A percentile compares a stretch with the other conserved stretches of the same genome.
Conservation (phyloP, 2,113 vertebrate species). For the Thunnus maccoyii region DNA sequence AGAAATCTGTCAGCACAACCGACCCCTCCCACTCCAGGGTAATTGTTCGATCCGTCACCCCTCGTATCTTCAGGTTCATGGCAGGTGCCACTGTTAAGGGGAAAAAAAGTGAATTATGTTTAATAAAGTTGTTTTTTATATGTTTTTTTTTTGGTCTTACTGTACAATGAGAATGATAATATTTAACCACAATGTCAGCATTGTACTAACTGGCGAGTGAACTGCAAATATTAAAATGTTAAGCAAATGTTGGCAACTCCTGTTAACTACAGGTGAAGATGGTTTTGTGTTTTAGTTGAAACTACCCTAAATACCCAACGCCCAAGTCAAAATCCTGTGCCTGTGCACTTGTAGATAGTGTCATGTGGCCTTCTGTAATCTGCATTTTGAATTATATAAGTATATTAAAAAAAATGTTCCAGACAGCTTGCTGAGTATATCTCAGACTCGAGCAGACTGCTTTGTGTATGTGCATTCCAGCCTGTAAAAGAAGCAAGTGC, state of each 20-base stretch:
- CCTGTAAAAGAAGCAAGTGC: conserved; percentile 24
- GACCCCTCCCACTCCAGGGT: conserved; percentile 94
- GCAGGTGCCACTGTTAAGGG: conserved; percentile 90
- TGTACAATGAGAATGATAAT: too few relatives aligned
- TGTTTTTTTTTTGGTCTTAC: neutral
- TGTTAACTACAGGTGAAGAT: too few relatives aligned
- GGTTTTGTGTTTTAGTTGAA: too few relatives aligned
- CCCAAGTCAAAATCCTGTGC: neutral
- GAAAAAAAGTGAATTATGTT: conserved; percentile 11
- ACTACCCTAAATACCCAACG: neutral
- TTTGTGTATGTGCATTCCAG: conserved; percentile 9
- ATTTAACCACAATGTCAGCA: too few relatives aligned
- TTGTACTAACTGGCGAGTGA: too few relatives aligned
- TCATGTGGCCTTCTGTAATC: conserved; percentile 3
- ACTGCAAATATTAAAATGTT: too few relatives aligned
- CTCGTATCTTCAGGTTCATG: conserved; percentile 89
- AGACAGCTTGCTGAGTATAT: neutral
- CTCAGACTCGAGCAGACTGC: conserved; percentile 3
- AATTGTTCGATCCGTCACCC: conserved; percentile 89
- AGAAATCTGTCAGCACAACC: conserved; percentile 90
- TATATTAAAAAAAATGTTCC: conserved; percentile 1
- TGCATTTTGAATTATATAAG: neutral
- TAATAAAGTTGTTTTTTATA: neutral
- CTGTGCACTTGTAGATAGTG: conserved; percentile 29
- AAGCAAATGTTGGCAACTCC: too few relatives aligned